These are phyloP conservation scores for Phalacrocorax pelagicus DNA, from an alignment of 2,113 vertebrate species.

Conservation along the genomic window DNA sequence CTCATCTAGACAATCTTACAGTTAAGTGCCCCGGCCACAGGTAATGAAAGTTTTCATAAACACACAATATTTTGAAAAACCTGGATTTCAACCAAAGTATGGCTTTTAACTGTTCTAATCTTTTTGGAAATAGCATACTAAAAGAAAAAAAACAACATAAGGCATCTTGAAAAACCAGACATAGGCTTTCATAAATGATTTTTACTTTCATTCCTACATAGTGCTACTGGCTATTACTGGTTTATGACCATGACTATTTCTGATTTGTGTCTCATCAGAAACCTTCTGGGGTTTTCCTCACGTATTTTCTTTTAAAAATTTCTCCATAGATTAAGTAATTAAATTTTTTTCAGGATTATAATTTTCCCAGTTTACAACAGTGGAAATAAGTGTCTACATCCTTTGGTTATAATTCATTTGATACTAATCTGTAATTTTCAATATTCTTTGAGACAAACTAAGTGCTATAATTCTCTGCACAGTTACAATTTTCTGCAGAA, in stretches of 20 bases:
- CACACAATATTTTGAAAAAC: background rate
- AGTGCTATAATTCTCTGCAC: background rate
- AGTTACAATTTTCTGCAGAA: background rate
- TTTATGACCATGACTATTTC: background rate
- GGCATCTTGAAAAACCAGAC: background rate
- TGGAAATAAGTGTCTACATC: background rate
- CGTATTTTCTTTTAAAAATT: background rate
- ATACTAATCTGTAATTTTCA: background rate
- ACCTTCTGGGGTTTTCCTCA: background rate
- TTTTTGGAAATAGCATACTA: background rate
- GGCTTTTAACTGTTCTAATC: background rate
- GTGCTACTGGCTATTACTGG: background rate
- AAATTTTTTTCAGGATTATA: background rate
- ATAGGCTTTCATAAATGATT: fast-evolving
- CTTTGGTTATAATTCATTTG: background rate
- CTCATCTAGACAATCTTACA: background rate
- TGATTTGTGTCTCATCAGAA: background rate
- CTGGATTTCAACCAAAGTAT: background rate
- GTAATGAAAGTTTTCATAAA: background rate
- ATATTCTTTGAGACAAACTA: background rate
- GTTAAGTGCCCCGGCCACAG: background rate
- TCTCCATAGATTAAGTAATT: background rate
- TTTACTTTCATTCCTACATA: background rate
- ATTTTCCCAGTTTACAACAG: background rate
- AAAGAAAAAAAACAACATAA: background rate